Percentiles rank a stretch among this genome's conserved stretches.
These are phyloP conservation scores for Leucopternis melanops DNA, from an alignment of 2,113 vertebrate species.

Conservation along the genomic window DNA sequence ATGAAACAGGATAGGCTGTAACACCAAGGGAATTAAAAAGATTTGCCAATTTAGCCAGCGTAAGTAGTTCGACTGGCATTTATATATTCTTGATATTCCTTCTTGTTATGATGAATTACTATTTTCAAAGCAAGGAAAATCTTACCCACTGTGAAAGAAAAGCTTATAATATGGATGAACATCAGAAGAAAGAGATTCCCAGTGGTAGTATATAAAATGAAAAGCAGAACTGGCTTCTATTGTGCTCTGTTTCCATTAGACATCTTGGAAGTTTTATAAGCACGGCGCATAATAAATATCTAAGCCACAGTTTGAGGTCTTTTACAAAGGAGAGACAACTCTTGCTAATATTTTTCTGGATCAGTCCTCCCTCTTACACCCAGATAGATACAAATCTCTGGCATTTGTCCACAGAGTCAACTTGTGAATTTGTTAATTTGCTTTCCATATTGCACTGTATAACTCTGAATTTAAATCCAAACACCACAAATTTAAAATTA, in stretches of 20 bases:
- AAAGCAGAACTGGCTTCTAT: constrained; percentile 58
- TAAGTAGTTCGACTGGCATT: constrained; percentile 4
- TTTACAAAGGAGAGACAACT: not conserved
- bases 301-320: constrained; percentile 12
- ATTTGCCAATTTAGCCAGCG: not conserved
- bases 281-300: constrained; percentile 32
- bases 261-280: constrained; percentile 51
- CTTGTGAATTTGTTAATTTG: constrained; percentile 47
- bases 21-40: not conserved
- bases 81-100: not conserved
- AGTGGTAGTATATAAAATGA: constrained; percentile 51
- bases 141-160: constrained; percentile 38
- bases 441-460: not conserved
- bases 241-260: constrained; percentile 51
- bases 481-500: not conserved
- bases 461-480: not conserved
- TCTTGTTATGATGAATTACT: constrained; percentile 9
- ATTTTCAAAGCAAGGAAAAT: constrained; percentile 50
- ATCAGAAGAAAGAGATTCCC: constrained; percentile 57
- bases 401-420: not conserved
- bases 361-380: not conserved
- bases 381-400: constrained; percentile 7
- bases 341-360: constrained; percentile 25
- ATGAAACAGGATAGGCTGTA: too few relatives aligned
- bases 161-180: constrained; percentile 50